Evolutionary conservation across 1,140 invertebrate species (phyloP).

Genomic region (Drosophila repleta): DNA sequence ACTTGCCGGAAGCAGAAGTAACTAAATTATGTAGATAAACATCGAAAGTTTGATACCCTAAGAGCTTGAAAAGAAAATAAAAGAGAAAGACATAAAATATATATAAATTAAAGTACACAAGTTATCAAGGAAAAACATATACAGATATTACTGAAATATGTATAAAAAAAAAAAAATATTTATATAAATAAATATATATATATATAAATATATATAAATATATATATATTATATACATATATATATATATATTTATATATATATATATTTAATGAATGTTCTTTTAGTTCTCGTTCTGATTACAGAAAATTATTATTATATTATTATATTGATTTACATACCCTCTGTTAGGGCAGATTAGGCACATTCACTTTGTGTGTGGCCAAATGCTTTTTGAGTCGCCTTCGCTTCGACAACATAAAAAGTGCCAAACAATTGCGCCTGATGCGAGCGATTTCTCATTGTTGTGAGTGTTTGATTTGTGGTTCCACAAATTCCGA

Average conservation of each 20-base stretch:
- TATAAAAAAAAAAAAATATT: too few species aligned
- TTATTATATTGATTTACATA: too few species aligned
- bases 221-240: too few species aligned
- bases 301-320: too few species aligned
- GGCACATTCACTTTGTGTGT: slow-evolving; percentile 49
- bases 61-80: too few species aligned
- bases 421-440: slow-evolving; percentile 69
- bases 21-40: not conserved
- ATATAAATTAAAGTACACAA: not conserved
- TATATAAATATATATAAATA: too few species aligned
- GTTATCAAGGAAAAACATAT: too few species aligned
- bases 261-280: too few species aligned
- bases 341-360: not conserved
- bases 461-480: slow-evolving; percentile 73
- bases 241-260: too few species aligned
- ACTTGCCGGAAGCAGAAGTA: slow-evolving; percentile 58
- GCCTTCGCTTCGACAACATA: not conserved
- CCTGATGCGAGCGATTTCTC: slow-evolving; percentile 69
- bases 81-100: not conserved
- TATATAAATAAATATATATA: too few species aligned
- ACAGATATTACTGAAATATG: too few species aligned
- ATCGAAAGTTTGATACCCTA: not conserved
- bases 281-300: too few species aligned
- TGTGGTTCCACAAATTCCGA: slow-evolving; percentile 62
- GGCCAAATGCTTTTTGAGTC: slow-evolving; percentile 43